These are phyloP conservation scores for Apotomis turbidana DNA, from an alignment of 2,888 invertebrate genomes.

Conservation along the genomic window DNA sequence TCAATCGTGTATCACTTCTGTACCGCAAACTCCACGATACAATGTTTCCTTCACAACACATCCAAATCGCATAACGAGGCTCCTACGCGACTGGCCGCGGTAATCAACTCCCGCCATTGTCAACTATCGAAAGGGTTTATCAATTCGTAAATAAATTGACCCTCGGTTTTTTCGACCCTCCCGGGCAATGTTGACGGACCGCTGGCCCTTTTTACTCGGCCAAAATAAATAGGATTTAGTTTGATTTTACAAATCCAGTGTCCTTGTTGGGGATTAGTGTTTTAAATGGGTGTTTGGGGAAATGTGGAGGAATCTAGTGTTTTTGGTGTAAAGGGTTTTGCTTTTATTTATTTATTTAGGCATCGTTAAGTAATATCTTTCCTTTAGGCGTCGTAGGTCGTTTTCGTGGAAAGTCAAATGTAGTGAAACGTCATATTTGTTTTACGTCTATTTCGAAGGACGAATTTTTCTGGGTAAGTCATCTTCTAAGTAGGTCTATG, in stretches of 20 bases:
- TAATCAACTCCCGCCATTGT: conserved; percentile 52
- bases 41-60: not conserved
- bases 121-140: conserved; percentile 65
- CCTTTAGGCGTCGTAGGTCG: no score
- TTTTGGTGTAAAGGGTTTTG: not conserved
- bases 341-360: not conserved
- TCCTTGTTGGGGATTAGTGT: not conserved
- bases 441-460: no score
- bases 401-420: no score
- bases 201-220: conserved; percentile 49
- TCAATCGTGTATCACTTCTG: no score
- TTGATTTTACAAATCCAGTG: conserved; percentile 35
- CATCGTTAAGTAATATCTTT: no score
- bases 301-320: not conserved
- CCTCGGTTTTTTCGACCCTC: conserved; percentile 49
- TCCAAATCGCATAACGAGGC: conserved; percentile 23
- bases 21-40: not conserved
- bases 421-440: no score
- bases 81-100: conserved; percentile 28
- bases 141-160: conserved; percentile 71
- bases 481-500: no score
- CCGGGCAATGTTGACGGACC: conserved; percentile 49
- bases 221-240: conserved; percentile 60
- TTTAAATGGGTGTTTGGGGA: not conserved
- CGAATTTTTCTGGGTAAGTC: no score